Base-by-base conservation (phyloP, 2,888 invertebrate species). In the Boloria selene region DNA sequence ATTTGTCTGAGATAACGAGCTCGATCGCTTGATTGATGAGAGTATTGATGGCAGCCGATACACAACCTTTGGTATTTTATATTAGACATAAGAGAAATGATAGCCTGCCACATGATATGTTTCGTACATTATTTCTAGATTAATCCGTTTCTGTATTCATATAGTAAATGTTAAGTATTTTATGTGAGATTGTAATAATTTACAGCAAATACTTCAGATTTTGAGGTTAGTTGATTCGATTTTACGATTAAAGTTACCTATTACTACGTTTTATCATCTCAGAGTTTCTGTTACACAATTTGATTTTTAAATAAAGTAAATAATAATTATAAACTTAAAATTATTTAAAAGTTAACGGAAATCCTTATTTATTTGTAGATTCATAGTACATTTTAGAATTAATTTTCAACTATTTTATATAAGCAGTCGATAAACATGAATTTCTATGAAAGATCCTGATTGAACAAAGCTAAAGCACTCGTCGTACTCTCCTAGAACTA, bases 1-100 rank as follows among this genome's bases (percentile, higher is more conserved):
- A 58, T 58, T 58, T 49, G 47, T 58, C 58, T 58, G 58, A 58
- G 58, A 58, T 58, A 49, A 58, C 26, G 58, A 45, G 58, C 47
- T 17, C 47, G 31, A 47, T 49, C 59, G 13, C 17, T 13, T 47
- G 59, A 59, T 58, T 58, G 58, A 58, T 58, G 49, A 58, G 22
- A 22, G 44, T 22, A 58, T 16, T 7, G 17, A 59, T 59, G 59
- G 26, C 47, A 47, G 31, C 59, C 59, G 58, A 58, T 58, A 58
- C 47, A 26, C 45, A 47, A 31, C 47, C 26, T 58, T 58, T 31
- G 47, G 16, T 47, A 58, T 58, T 58, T 58, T 47, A 47, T 58
- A 58, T 58, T 58, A n/a, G 26, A 47, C 45, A 58, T 47, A 58
- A 47, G 58, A 58, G 47, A 58, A 58, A 58, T 58, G 58, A 47